Base-by-base conservation (phyloP, 2,888 invertebrate species). In the Yponomeuta sedellus region DNA sequence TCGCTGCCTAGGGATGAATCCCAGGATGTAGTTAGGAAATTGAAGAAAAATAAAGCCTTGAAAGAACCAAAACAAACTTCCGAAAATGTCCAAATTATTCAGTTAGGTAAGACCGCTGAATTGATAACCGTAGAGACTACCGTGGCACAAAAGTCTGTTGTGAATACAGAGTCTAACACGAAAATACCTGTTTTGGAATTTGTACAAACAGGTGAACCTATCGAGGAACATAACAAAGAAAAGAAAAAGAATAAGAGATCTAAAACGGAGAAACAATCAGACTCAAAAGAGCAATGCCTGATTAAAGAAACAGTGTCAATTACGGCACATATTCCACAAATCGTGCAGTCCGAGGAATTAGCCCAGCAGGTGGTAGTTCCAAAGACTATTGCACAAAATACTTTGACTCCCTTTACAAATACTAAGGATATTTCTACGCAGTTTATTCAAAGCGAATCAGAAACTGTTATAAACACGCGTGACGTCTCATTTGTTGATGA, bases 221-320 rank as follows among this genome's bases (percentile, higher is more conserved):
- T 25, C 20, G 59, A 59, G 10, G 25, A 59, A 25, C 59, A 25
- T 20, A 25, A 3, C 22, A 59, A 59, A 22, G 12, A 59, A 3
- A 59, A 59, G 59, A 19, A 64, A 64, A 64, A 52, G 22, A 64
- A 64, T 20, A 44, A 64, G 22, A 64, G 52, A 64, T 19, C 34
- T 20, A 40, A 64, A 52, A 12, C 6, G 16, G 25, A 16, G 16
- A 22, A 64, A 25, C 44, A 64, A 12, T 8, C 25, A 16, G 44
- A 52, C 8, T 5, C 34, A 34, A 34, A 34, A 34, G 34, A 34
- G 34, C 34, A 34, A 34, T 34, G 3, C 6, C 34, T 5, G 44
- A 8, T 52, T 1, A 52, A 52, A 52, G 3, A 52, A 5, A 6
- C 12, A 52, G 16, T 52, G 16, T 12, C 16, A 2, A 8, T 16